Conservation (phyloP, 1,140 invertebrate species). For the Drosophila chauvacae region DNA sequence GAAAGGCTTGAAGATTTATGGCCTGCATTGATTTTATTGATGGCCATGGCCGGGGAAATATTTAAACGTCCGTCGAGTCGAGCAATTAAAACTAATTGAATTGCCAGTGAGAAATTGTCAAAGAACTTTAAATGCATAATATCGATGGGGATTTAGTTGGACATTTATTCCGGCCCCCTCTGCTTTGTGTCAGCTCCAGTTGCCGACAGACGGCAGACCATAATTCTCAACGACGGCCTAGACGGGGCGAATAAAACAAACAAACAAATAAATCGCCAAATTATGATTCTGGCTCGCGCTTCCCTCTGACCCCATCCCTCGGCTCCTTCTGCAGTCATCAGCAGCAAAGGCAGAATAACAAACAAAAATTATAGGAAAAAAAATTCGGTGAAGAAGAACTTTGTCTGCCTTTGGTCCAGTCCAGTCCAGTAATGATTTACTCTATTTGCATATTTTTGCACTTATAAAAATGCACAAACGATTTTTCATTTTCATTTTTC, state of each 20-base stretch:
- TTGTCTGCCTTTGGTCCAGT: constrained; percentile 76
- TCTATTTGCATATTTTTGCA: constrained; percentile 82
- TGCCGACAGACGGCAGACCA: constrained; percentile 63
- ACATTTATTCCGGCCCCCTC: constrained; percentile 25
- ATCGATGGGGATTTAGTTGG: constrained; percentile 32
- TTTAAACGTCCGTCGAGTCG: constrained; percentile 68
- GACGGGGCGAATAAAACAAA: constrained; percentile 74
- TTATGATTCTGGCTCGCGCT: constrained; percentile 66
- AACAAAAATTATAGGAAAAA: constrained; percentile 20
- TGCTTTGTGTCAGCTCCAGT: constrained; percentile 60
- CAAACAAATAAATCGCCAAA: constrained; percentile 82
- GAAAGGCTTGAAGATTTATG: constrained; percentile 77
- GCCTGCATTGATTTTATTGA: constrained; percentile 79
- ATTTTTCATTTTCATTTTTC: constrained; percentile 80
- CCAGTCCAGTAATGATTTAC: constrained; percentile 79
- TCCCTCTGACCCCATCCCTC: background rate
- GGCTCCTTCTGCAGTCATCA: constrained; percentile 24
- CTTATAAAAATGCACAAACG: constrained; percentile 83
- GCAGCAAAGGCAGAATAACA: constrained; percentile 27
- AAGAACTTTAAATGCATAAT: constrained; percentile 40
- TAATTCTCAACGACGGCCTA: constrained; percentile 73
- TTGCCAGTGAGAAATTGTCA: constrained; percentile 52
- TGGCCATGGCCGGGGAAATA: constrained; percentile 43
- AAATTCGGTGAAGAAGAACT: constrained; percentile 55
- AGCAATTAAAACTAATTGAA: constrained; percentile 81